Evolutionary conservation across 2,888 invertebrate species (phyloP).

Genomic region (Troides aeacus): DNA sequence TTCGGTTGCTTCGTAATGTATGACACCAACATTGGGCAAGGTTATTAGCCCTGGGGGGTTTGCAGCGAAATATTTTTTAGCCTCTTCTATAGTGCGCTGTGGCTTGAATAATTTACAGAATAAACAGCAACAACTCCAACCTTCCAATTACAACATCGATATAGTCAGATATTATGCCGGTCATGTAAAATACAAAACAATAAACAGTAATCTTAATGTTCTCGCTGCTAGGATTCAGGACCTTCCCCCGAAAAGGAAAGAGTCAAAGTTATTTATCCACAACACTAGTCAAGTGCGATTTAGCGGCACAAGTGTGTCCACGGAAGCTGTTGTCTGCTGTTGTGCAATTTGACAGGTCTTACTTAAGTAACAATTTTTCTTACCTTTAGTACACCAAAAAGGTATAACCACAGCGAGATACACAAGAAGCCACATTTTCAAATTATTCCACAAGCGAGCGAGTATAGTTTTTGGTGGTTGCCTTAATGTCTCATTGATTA

Average conservation of each 20-base stretch:
- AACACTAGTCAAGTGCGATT: no score
- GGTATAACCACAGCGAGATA: constrained; percentile 58
- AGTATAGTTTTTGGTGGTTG: constrained; percentile 32
- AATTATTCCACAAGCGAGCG: constrained; percentile 43
- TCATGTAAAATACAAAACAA: no score
- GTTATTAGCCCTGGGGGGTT: constrained; percentile 80
- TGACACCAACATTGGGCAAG: constrained; percentile 43
- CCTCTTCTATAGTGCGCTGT: constrained; percentile 70
- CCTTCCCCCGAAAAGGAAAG: no score
- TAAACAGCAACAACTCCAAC: constrained; percentile 83
- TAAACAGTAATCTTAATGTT: no score
- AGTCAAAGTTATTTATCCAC: no score
- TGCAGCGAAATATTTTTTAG: constrained; percentile 74
- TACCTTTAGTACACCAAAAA: constrained; percentile 65
- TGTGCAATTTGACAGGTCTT: background rate
- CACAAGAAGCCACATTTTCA: constrained; percentile 52
- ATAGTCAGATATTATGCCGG: background rate
- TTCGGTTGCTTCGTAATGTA: constrained; percentile 75
- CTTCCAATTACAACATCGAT: constrained; percentile 46
- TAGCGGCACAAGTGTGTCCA: no score
- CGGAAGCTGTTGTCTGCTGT: no score
- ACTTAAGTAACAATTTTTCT: constrained; percentile 3
- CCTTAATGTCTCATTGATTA: constrained; percentile 36
- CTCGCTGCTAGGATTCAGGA: no score
- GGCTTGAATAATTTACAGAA: constrained; percentile 81